Conservation (phyloP, 2,888 invertebrate species). For the Ichneumon xanthorius region DNA sequence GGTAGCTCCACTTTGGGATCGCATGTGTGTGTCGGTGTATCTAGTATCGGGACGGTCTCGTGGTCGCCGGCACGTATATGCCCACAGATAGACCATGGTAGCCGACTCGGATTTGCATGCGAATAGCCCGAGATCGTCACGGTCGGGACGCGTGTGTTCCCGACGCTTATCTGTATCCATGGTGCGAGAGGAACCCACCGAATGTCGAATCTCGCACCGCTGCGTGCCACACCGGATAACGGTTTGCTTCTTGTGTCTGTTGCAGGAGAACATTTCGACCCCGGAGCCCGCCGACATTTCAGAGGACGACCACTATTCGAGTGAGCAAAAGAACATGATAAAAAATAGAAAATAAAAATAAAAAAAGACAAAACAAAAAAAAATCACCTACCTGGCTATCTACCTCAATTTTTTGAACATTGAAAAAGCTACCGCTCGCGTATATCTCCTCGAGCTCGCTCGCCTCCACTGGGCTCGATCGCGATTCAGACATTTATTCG, state of each 20-base stretch:
- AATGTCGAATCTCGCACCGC: slow-evolving; percentile 52
- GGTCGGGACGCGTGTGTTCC: slow-evolving; percentile 63
- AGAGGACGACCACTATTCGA: slow-evolving; percentile 90
- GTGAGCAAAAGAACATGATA: slow-evolving; percentile 85
- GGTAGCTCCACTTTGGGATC: slow-evolving; percentile 33
- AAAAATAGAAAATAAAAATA: slow-evolving; percentile 62
- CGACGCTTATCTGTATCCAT: slow-evolving; percentile 37
- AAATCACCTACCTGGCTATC: slow-evolving; percentile 15
- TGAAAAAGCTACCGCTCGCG: slow-evolving; percentile 30
- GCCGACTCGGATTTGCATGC: slow-evolving; percentile 68
- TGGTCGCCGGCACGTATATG: neutral
- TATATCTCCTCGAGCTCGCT: slow-evolving; percentile 8
- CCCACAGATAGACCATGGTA: slow-evolving; percentile 54
- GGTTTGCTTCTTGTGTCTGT: slow-evolving; percentile 79
- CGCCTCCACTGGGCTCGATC: slow-evolving; percentile 11
- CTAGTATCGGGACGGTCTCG: neutral
- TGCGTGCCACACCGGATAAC: slow-evolving; percentile 61
- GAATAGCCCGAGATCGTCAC: slow-evolving; percentile 69
- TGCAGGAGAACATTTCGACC: slow-evolving; percentile 90
- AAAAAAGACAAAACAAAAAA: neutral
- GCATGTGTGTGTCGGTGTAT: neutral
- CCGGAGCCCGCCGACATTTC: slow-evolving; percentile 90
- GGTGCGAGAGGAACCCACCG: slow-evolving; percentile 37
- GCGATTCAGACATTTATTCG: slow-evolving; percentile 17
- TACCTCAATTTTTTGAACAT: slow-evolving; percentile 53